These are phyloP conservation scores for Listronotus bonariensis DNA, from an alignment of 1,140 invertebrate genomes.

Conservation along the genomic window DNA sequence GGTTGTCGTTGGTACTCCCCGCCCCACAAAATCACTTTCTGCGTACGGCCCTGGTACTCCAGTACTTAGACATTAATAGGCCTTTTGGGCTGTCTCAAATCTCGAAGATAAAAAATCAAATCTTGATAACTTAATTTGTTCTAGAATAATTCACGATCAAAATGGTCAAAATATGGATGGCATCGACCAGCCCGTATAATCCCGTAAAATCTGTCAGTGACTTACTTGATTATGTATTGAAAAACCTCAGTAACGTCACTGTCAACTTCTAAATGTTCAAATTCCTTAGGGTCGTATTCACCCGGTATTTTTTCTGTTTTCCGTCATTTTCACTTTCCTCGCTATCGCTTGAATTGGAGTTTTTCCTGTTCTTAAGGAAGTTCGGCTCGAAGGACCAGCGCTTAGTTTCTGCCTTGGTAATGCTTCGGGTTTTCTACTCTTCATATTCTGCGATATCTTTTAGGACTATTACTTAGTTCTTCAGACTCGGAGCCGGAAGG, in stretches of 20 bases:
- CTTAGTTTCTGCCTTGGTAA: constrained; percentile 28
- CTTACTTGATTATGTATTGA: constrained; percentile 87
- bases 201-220: too few relatives aligned
- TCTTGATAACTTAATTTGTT: too few relatives aligned
- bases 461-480: constrained; percentile 24
- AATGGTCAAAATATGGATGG: too few relatives aligned
- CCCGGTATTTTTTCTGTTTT: constrained; percentile 52
- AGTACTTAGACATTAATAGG: too few relatives aligned
- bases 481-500: constrained; percentile 21
- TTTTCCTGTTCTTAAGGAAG: constrained; percentile 21
- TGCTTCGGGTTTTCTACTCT: constrained; percentile 26
- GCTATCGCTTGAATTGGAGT: constrained; percentile 41
- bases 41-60: too few relatives aligned
- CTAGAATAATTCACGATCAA: too few relatives aligned
- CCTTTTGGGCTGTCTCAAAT: too few relatives aligned
- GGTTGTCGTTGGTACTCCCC: too few relatives aligned
- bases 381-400: constrained; percentile 32
- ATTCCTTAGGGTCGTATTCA: constrained; percentile 84
- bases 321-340: constrained; percentile 43
- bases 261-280: constrained; percentile 80
- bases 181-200: too few relatives aligned
- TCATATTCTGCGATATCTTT: constrained; percentile 13
- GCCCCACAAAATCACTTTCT: too few relatives aligned
- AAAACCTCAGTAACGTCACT: constrained; percentile 91
- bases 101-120: too few relatives aligned